Percentiles rank a stretch among this genome's conserved stretches.
These are phyloP conservation scores for Cantharis nigra DNA, from an alignment of 2,888 invertebrate species.

Conservation along the genomic window DNA sequence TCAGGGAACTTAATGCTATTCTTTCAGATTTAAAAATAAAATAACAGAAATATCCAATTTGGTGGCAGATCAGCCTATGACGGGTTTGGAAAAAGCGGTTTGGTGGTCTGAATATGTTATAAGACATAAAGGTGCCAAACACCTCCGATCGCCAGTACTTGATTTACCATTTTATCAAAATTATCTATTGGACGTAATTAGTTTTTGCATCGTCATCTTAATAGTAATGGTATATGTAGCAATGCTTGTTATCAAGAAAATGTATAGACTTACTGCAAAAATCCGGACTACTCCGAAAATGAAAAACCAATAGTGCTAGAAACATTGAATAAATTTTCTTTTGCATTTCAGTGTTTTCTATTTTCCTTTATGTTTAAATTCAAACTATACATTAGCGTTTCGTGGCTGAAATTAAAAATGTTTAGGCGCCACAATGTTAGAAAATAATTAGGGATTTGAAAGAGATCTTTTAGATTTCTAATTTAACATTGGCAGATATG, in stretches of 20 bases:
- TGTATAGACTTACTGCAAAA: neutral
- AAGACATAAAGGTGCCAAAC: slow-evolving; percentile 38
- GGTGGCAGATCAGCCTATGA: slow-evolving; percentile 39
- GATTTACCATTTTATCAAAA: slow-evolving; percentile 36
- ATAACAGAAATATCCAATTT: slow-evolving; percentile 26
- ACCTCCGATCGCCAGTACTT: slow-evolving; percentile 30
- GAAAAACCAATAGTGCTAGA: neutral
- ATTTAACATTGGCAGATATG: too few species aligned
- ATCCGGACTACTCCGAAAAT: neutral
- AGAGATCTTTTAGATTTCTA: too few species aligned
- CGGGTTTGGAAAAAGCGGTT: slow-evolving; percentile 38
- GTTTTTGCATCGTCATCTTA: slow-evolving; percentile 5
- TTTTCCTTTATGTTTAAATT: too few species aligned
- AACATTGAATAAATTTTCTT: too few species aligned
- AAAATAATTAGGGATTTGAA: too few species aligned
- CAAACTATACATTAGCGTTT: too few species aligned
- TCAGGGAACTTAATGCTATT: neutral
- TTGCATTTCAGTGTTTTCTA: too few species aligned
- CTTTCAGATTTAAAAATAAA: slow-evolving; percentile 38
- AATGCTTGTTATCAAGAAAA: neutral
- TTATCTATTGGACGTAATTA: slow-evolving; percentile 38
- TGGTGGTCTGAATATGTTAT: slow-evolving; percentile 45
- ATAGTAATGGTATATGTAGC: neutral
- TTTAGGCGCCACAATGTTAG: too few species aligned
- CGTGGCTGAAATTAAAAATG: too few species aligned